These are phyloP conservation scores for Mystacornis crossleyi DNA, from an alignment of 2,113 vertebrate genomes.

Conservation along the genomic window DNA sequence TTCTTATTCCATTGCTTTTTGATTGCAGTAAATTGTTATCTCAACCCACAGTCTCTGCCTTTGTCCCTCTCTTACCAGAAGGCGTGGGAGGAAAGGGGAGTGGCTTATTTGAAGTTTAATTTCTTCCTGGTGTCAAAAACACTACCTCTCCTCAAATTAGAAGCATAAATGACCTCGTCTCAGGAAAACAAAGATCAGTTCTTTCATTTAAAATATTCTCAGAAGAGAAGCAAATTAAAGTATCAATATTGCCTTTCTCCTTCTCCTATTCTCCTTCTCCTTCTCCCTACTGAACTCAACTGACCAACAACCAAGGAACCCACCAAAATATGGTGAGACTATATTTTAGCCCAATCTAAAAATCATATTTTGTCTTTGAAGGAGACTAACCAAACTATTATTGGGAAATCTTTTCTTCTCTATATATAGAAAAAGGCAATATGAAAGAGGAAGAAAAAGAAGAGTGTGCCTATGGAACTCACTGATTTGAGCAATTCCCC, in stretches of 20 bases:
- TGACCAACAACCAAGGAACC: not conserved
- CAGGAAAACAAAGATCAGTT: not conserved
- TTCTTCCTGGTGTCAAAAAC: not conserved
- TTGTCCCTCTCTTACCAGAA: not conserved
- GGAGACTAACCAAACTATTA: not conserved
- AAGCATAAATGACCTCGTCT: not conserved
- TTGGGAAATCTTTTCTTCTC: not conserved
- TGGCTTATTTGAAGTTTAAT: not conserved
- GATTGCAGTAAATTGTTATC: not conserved
- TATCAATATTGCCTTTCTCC: not conserved
- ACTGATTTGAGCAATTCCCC: not conserved
- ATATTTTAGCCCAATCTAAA: not conserved
- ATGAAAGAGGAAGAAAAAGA: not conserved
- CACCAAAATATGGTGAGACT: not conserved
- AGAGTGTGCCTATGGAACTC: not conserved
- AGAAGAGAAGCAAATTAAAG: not conserved
- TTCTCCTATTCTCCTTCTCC: not conserved
- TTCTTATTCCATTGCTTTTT: not conserved
- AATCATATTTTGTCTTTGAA: not conserved
- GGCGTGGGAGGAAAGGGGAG: not conserved
- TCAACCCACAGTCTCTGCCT: not conserved
- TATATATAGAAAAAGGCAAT: fast-evolving
- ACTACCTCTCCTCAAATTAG: not conserved
- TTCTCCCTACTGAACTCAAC: not conserved
- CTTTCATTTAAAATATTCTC: not conserved